Base-by-base conservation (phyloP, 1,140 invertebrate genomes). In the Goniozus legneri region DNA sequence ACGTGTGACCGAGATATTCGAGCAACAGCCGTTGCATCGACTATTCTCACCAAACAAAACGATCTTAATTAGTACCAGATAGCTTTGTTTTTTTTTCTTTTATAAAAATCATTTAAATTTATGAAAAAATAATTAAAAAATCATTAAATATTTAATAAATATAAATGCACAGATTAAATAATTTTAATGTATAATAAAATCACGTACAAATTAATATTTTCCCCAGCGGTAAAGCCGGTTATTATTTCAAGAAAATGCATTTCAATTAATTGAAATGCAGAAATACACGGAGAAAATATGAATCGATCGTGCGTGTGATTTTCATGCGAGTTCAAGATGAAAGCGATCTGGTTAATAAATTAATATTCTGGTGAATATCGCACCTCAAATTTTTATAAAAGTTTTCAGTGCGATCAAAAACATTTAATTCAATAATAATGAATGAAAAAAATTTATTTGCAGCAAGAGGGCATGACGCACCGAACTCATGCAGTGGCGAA, bases 401-500 rank as follows among this genome's bases (percentile, higher is more conserved):
- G 15, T 10, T 8, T 32, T 42, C 3, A 19, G n/a, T 34, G 8
- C 12, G 20, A 13, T 3, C 12, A n/a, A 1, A 31, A 13, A 18
- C 10, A 16, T 8, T 27, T 43, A n/a, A 41, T 56, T 22, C 14
- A 8, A 16, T 39, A 41, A 22, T 4, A 33, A 1, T 2, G 2
- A 13, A 18, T 37, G 13, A 32, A 44, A 16, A 38, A 8, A 13
- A 6, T 51, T 14, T 34, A 41, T 54, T 68, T 69, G 55, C 45
- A 75, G 73, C 65, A 69, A 74, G 69, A 71, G 70, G 73, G 73
- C 64, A 75, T 75, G 73, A 74, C 68, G 71, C 60, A 67, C 68
- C 71, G 69, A 67, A 74, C 74, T 69, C 69, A 76, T 76, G 74
- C 74, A 76, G 74, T 76, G 74, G 74, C 70, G 73, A 75, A 75